A percentile compares a stretch with the other conserved stretches of the same genome.
Evolutionary conservation across 2,888 invertebrate species (phyloP).

Genomic region (Drosophila emarginata): DNA sequence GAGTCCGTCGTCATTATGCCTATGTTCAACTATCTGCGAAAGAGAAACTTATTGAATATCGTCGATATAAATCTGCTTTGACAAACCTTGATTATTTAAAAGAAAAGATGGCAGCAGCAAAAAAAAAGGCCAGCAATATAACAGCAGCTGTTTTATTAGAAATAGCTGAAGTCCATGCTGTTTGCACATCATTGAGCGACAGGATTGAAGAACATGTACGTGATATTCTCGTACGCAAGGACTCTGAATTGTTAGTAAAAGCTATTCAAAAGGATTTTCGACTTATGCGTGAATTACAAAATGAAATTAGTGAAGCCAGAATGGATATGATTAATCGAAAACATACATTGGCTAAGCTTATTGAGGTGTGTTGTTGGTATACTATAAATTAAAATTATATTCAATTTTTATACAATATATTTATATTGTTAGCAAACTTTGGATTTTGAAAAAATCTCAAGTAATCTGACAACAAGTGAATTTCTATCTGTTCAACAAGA

Average conservation of each 20-base stretch:
- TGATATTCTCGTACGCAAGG: slow-evolving; percentile 28
- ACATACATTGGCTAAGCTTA: slow-evolving; percentile 40
- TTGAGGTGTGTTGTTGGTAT: slow-evolving; percentile 37
- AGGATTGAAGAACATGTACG: slow-evolving; percentile 28
- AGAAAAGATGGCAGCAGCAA: slow-evolving; percentile 1
- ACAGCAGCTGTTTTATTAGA: slow-evolving; percentile 35
- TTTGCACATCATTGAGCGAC: neutral
- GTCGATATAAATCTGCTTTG: slow-evolving; percentile 26
- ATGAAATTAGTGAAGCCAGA: slow-evolving; percentile 48
- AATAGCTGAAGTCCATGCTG: neutral
- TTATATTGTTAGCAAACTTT: slow-evolving; percentile 32
- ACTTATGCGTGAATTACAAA: slow-evolving; percentile 39
- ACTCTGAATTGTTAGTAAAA: slow-evolving; percentile 27
- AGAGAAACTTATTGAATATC: neutral
- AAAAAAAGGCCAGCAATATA: neutral
- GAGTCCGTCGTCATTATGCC: slow-evolving; percentile 23
- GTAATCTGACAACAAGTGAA: slow-evolving; percentile 38
- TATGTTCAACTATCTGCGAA: slow-evolving; percentile 3
- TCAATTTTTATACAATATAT: neutral
- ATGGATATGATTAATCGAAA: slow-evolving; percentile 35
- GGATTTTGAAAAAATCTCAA: slow-evolving; percentile 43
- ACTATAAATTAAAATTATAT: neutral
- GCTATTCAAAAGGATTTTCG: slow-evolving; percentile 36
- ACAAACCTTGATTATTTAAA: slow-evolving; percentile 25
- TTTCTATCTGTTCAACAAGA: slow-evolving; percentile 39